These are phyloP conservation scores for Acronicta leporina DNA, from an alignment of 2,888 invertebrate genomes.

Conservation along the genomic window DNA sequence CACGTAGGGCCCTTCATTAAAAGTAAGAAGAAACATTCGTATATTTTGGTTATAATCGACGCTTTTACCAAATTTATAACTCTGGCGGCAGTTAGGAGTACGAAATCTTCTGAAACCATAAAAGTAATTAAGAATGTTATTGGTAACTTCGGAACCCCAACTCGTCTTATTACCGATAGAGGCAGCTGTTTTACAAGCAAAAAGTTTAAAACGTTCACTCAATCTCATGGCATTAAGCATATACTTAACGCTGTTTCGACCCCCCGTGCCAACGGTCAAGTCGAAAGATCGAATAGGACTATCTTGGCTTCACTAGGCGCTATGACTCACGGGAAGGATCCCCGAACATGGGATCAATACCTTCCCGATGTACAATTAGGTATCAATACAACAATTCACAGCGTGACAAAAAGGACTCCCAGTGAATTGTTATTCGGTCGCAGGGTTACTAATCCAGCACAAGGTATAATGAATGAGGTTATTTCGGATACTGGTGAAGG, in stretches of 20 bases:
- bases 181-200: background rate
- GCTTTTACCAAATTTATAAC: slow-evolving; percentile 8
- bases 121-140: background rate
- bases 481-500: background rate
- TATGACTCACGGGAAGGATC: background rate
- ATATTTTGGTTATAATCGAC: slow-evolving; percentile 14
- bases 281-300: background rate
- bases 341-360: background rate
- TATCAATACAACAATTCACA: background rate
- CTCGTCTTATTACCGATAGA: slow-evolving; percentile 14
- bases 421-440: background rate
- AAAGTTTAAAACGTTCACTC: background rate
- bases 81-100: slow-evolving; percentile 1
- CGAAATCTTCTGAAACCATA: slow-evolving; percentile 9
- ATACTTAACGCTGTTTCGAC: background rate
- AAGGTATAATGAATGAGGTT: background rate
- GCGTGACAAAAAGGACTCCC: background rate
- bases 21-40: slow-evolving; percentile 1
- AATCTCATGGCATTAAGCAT: background rate
- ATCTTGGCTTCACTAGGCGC: background rate
- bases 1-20: background rate
- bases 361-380: background rate
- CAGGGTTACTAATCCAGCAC: background rate
- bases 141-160: slow-evolving; percentile 10
- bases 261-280: background rate